These are phyloP conservation scores for Pseudopipra pipra DNA, from an alignment of 2,113 vertebrate species.

Conservation along the genomic window DNA sequence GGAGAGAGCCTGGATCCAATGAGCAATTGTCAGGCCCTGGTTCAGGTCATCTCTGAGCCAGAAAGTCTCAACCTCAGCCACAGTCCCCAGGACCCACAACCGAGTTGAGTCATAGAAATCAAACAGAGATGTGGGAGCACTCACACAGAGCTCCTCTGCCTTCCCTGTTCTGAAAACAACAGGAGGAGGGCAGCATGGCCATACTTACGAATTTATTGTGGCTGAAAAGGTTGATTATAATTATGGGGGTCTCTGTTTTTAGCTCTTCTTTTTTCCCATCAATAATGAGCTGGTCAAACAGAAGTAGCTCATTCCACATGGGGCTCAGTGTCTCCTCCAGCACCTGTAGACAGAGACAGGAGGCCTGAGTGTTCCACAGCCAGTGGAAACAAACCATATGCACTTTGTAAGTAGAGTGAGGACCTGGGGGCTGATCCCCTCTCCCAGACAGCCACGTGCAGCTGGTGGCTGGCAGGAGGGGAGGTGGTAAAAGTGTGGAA, in stretches of 20 bases:
- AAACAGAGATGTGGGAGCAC: not conserved
- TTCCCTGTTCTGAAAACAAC: not conserved
- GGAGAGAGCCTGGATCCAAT: not conserved
- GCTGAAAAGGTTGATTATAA: conserved; percentile 87
- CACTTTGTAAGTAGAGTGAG: not conserved
- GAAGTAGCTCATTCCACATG: conserved; percentile 87
- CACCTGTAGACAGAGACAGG: conserved; percentile 68
- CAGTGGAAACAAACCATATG: not conserved
- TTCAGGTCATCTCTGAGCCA: not conserved
- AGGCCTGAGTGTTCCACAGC: not conserved
- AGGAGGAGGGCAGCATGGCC: not conserved
- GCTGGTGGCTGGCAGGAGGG: not conserved
- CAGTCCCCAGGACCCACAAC: not conserved
- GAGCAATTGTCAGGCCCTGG: not conserved
- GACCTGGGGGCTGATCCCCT: not conserved
- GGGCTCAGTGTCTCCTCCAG: conserved; percentile 87
- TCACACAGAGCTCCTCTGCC: not conserved
- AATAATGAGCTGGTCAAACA: conserved; percentile 87
- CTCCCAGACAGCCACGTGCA: not conserved
- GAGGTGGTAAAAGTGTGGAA: not conserved
- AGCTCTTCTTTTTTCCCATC: conserved; percentile 87
- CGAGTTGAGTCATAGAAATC: not conserved
- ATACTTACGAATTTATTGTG: conserved; percentile 83
- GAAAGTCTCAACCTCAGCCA: not conserved
- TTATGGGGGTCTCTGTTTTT: conserved; percentile 82